phyloP scores from a whole-genome alignment of 2,113 vertebrate genomes.

The Rhinoderma darwinii region DNA sequence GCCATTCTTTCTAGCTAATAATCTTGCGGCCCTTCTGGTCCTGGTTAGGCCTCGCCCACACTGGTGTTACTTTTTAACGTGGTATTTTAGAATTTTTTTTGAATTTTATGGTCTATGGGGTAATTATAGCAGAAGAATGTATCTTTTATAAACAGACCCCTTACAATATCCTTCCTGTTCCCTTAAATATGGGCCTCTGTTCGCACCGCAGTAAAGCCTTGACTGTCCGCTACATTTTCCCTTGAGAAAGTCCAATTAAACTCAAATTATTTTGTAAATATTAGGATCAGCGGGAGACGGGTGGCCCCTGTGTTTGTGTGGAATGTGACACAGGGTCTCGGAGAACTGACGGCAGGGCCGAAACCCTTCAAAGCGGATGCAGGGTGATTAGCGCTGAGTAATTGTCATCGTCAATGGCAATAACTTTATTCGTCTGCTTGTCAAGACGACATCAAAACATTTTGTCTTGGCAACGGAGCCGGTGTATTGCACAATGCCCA shows the following conservation, averaged over 20 bases:
- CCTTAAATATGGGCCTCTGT: not conserved
- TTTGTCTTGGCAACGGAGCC: not conserved
- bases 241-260: slow-evolving; percentile 44
- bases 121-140: not conserved
- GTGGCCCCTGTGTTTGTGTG: not conserved
- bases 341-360: slow-evolving; percentile 4
- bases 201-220: not conserved
- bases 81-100: too few species aligned
- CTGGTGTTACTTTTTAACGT: too few species aligned
- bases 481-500: not conserved
- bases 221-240: not conserved
- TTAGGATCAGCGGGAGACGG: not conserved
- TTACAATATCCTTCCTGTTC: not conserved
- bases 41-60: too few species aligned
- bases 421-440: not conserved
- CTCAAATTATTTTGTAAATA: slow-evolving; percentile 41
- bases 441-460: not conserved
- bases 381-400: not conserved
- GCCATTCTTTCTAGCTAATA: not conserved
- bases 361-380: slow-evolving; percentile 3
- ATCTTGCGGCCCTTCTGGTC: too few species aligned
- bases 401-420: not conserved
- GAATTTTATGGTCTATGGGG: not conserved
- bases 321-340: slow-evolving; percentile 22
- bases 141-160: not conserved